Conservation (phyloP, 2,113 vertebrate species). For the Petroica traversi region DNA sequence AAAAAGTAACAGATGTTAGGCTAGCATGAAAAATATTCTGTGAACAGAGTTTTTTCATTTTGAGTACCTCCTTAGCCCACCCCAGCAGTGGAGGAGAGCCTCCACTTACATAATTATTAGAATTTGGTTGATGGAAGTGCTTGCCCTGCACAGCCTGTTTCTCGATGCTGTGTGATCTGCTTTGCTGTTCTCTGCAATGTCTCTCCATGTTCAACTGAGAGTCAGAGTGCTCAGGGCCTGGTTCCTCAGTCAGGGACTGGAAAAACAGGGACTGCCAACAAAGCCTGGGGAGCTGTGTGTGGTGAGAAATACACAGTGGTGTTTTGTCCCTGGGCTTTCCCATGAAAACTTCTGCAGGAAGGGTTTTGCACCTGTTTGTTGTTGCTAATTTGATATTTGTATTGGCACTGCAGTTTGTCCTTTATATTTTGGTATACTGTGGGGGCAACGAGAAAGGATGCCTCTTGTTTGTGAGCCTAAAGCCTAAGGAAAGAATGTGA, state of each 20-base stretch:
- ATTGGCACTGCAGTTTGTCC: neutral
- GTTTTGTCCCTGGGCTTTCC: neutral
- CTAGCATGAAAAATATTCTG: neutral
- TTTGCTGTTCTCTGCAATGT: neutral
- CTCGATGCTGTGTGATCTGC: rapidly evolving
- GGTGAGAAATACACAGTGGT: neutral
- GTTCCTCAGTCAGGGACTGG: neutral
- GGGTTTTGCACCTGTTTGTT: neutral
- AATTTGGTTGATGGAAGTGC: neutral
- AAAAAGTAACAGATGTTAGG: neutral
- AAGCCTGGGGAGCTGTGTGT: neutral
- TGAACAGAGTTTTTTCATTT: neutral
- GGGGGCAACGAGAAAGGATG: neutral
- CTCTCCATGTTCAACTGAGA: rapidly evolving
- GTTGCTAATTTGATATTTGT: neutral
- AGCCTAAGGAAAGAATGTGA: neutral
- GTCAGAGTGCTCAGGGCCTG: rapidly evolving
- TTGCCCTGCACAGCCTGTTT: neutral
- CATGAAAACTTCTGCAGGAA: neutral
- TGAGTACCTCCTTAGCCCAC: neutral
- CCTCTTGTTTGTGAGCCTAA: neutral
- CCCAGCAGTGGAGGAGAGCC: neutral
- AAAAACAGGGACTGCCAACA: neutral
- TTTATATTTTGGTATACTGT: neutral
- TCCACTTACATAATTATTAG: neutral